Conservation (phyloP, 1,140 invertebrate genomes). For the Bombus waltoni region DNA sequence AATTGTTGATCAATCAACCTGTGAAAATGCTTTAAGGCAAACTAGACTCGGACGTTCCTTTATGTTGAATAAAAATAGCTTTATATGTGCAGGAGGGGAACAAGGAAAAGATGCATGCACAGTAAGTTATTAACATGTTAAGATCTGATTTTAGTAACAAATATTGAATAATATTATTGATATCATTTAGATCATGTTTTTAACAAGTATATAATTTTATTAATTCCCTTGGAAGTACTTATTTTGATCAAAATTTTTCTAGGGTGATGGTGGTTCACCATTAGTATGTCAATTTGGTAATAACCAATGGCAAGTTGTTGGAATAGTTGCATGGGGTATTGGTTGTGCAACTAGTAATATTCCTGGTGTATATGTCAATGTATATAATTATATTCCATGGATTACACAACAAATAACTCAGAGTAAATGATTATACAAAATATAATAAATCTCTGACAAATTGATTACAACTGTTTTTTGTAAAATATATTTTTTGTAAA, state of each 20-base stretch:
- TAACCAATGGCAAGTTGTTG: slow-evolving; percentile 85
- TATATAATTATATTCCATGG: slow-evolving; percentile 86
- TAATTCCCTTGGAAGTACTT: background rate
- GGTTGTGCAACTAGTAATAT: slow-evolving; percentile 86
- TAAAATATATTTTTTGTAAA: background rate
- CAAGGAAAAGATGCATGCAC: slow-evolving; percentile 90
- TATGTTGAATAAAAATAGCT: slow-evolving; percentile 85
- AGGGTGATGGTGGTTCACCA: slow-evolving; percentile 91
- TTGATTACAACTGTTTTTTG: background rate
- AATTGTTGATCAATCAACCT: slow-evolving; percentile 84
- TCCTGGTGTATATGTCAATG: slow-evolving; percentile 88
- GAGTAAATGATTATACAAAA: background rate
- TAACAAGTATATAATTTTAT: background rate
- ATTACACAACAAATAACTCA: slow-evolving; percentile 78
- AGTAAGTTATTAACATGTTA: slow-evolving; percentile 72
- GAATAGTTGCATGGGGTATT: slow-evolving; percentile 90
- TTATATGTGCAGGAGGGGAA: slow-evolving; percentile 91
- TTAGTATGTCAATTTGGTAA: slow-evolving; percentile 86
- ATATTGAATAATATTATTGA: background rate
- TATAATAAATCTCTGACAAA: background rate
- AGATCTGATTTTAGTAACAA: background rate
- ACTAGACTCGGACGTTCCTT: slow-evolving; percentile 87
- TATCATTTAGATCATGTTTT: background rate
- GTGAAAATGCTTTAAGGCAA: slow-evolving; percentile 85
- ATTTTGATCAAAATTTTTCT: slow-evolving; percentile 41